Evolutionary conservation across 1,140 invertebrate genomes (phyloP), one percentile per base, ranked within the genome.

Genomic region (Apocrypta bakeri): DNA sequence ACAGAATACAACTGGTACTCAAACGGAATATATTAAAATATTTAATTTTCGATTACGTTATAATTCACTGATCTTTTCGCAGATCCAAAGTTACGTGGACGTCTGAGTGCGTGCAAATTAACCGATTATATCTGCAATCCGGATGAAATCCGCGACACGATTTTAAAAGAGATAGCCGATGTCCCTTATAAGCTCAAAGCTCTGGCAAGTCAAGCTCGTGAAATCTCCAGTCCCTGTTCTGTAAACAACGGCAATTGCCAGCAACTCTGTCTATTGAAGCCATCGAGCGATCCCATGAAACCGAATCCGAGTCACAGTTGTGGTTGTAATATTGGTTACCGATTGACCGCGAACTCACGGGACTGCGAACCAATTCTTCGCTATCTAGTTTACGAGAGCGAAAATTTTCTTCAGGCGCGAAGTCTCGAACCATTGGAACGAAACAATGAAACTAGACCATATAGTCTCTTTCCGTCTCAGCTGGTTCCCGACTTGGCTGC

Each of bases 291-390:
- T 4, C 29, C 42, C 0, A 7, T 48, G 7, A 4, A 56, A 12
- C 29, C 72, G 4, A 74, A 61, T 27, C 42, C 56, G 1, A 40
- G 31, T 14, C n/a, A 77, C 40, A 12, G 56, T 8, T 77, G 75
- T 9, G 75, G 48, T 24, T 77, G 75, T 14, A 77, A 77, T 12
- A 63, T 77, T 9, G 75, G 75, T 7, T 66, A 77, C 61, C 29
- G 12, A 25, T 14, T 77, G n/a, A 25, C 56, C 21, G 33, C 61
- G 21, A 27, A 77, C 21, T 24, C 2, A 1, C 56, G 33, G 7
- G 33, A 24, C 29, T 77, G 75, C 31, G 56, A 77, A 17, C 75
- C 61, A 21, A 66, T 77, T 21, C 31, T 77, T 21, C 24, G 33
- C 11, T 77, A 63, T 3, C 61, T 77, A 6, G 75, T 77, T 25